Percentiles rank a stretch among this genome's conserved stretches.
phyloP scores from a whole-genome alignment of 92 coral and sea anemone species.

The Desmophyllum pertusum region DNA sequence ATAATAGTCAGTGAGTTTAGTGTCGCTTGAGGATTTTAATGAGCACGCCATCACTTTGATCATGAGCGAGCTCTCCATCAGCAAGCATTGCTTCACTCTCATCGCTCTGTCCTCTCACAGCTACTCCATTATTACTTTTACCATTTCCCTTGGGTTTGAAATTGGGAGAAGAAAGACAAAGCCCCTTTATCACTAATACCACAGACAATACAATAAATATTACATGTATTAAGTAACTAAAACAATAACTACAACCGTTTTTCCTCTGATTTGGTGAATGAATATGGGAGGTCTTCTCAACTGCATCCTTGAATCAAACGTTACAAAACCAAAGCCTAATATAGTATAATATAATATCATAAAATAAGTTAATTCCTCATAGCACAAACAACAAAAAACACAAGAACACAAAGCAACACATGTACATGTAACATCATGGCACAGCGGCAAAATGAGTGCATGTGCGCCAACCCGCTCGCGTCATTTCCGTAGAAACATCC shows the following conservation, averaged over 20 bases:
- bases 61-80: not conserved
- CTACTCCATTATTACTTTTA: not conserved
- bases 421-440: too few relatives aligned
- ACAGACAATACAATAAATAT: not conserved
- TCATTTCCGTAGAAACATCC: too few relatives aligned
- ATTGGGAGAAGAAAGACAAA: not conserved
- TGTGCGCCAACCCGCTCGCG: too few relatives aligned
- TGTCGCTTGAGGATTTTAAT: not conserved
- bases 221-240: conserved; percentile 32
- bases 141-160: not conserved
- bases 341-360: conserved; percentile 77
- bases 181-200: not conserved
- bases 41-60: not conserved
- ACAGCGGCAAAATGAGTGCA: too few relatives aligned
- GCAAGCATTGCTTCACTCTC: not conserved
- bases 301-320: conserved; percentile 94
- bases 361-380: conserved; percentile 53
- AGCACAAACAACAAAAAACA: conserved; percentile 30
- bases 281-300: conserved; percentile 88
- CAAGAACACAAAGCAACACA: not conserved
- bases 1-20: too few relatives aligned
- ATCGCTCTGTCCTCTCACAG: not conserved
- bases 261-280: conserved; percentile 99
- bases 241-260: conserved; percentile 99
- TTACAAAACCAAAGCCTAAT: conserved; percentile 99